Evolutionary conservation across 2,113 vertebrate species (phyloP).

Genomic region (Cardinalis cardinalis): DNA sequence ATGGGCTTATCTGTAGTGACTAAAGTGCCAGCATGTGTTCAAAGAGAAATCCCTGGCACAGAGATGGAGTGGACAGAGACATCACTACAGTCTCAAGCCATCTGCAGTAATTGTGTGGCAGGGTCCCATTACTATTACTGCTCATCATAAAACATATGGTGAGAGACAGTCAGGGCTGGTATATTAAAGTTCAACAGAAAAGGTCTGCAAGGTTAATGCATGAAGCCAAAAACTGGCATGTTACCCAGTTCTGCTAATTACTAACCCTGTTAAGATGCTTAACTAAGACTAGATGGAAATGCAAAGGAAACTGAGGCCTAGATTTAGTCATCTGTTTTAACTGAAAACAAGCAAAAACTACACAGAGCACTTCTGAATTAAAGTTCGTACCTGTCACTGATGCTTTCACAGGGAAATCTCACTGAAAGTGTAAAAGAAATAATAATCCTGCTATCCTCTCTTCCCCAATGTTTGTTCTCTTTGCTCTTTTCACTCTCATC

Average conservation of each 20-base stretch:
- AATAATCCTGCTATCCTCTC: not conserved
- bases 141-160: constrained; percentile 13
- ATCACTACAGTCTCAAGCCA: not conserved
- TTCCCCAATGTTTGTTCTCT: not conserved
- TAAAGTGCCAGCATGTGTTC: not conserved
- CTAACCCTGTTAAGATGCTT: not conserved
- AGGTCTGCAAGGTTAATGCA: not conserved
- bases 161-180: not conserved
- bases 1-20: not conserved
- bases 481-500: not conserved
- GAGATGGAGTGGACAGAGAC: not conserved
- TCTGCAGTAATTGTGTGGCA: not conserved
- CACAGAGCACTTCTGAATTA: not conserved
- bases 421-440: not conserved
- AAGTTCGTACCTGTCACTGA: not conserved
- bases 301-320: not conserved
- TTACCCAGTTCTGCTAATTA: constrained; percentile 1
- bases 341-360: not conserved
- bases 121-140: not conserved
- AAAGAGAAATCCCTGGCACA: not conserved
- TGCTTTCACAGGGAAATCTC: not conserved
- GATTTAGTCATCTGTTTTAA: not conserved
- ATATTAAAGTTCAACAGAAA: not conserved
- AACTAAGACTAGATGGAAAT: not conserved
- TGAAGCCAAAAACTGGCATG: not conserved